Evolutionary conservation across 2,888 invertebrate genomes (phyloP), one percentile per base, ranked within the genome.

Genomic region (Panopea generosa): DNA sequence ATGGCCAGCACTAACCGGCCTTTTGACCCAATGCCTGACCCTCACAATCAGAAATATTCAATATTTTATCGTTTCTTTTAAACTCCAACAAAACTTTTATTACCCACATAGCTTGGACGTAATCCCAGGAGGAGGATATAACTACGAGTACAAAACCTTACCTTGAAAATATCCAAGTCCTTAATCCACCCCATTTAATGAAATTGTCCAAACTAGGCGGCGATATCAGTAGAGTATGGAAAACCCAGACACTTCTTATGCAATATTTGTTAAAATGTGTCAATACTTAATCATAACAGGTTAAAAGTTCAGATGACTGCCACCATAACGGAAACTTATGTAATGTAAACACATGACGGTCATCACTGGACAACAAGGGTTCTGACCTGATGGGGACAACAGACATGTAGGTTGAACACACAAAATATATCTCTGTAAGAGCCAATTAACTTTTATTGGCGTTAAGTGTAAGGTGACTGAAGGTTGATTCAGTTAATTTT

Each of bases 11-110:
- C 59, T 20, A 22, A 24, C 24, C n/a, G 24, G 50, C 29, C 14
- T 24, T 53, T 29, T 60, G 65, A 53, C 71, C 71, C 57, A 18
- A 33, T 20, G 20, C 65, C 65, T 71, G 59, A 71, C 63, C 71
- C 52, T 24, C 16, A 18, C 47, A 47, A 16, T 16, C 7, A 18
- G 20, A 47, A 3, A 47, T 47, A 18, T 63, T 50, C 43, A 24
- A 63, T 33, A 33, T 33, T 33, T 33, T 33, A 33, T 33, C 33
- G 33, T 11, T 33, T 16, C 53, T 55, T 70, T 70, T 70, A 62
- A 62, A 61, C 55, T 62, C 47, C 61, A 70, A 70, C 69, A 70
- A 69, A 62, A 38, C 60, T 45, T 16, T 9, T 33, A 50, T 16
- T 68, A 33, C 45, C 29, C 24, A n/a, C 18, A 27, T 26, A 61